Evolutionary conservation across 2,113 vertebrate genomes (phyloP).

Genomic region (Strix uralensis): DNA sequence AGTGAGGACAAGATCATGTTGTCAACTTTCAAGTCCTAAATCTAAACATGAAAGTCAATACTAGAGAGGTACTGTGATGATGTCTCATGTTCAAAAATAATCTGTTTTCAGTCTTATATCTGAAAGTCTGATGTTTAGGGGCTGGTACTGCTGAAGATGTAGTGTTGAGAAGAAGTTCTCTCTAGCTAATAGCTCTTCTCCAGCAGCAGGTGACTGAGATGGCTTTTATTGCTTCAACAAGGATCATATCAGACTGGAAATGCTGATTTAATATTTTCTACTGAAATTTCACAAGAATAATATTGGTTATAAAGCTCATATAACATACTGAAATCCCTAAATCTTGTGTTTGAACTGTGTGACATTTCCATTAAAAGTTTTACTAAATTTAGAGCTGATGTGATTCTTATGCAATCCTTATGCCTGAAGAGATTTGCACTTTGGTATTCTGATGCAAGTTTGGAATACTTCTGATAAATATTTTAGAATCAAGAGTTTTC

Average conservation of each 20-base stretch:
- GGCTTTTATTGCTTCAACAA: not conserved
- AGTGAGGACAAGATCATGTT: not conserved
- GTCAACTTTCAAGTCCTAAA: not conserved
- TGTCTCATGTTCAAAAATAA: not conserved
- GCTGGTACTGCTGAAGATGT: not conserved
- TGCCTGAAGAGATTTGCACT: not conserved
- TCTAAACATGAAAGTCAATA: not conserved
- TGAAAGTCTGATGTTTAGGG: not conserved
- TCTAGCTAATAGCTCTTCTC: not conserved
- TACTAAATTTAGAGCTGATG: slow-evolving; percentile 42
- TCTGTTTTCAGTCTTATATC: not conserved
- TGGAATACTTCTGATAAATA: slow-evolving; percentile 12
- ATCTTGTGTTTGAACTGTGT: slow-evolving; percentile 34
- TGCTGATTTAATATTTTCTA: not conserved
- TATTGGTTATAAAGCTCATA: not conserved
- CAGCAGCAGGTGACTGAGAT: not conserved
- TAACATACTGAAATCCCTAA: slow-evolving; percentile 3
- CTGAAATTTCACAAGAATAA: slow-evolving; percentile 8
- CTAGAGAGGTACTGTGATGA: not conserved
- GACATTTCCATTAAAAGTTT: slow-evolving; percentile 43
- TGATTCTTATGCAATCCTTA: slow-evolving; percentile 2
- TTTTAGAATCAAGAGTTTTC: not conserved
- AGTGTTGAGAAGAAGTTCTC: not conserved
- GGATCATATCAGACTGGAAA: not conserved
- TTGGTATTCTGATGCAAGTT: not conserved